Evolutionary conservation across 2,888 invertebrate species (phyloP).

Genomic region (Yponomeuta cagnagella): DNA sequence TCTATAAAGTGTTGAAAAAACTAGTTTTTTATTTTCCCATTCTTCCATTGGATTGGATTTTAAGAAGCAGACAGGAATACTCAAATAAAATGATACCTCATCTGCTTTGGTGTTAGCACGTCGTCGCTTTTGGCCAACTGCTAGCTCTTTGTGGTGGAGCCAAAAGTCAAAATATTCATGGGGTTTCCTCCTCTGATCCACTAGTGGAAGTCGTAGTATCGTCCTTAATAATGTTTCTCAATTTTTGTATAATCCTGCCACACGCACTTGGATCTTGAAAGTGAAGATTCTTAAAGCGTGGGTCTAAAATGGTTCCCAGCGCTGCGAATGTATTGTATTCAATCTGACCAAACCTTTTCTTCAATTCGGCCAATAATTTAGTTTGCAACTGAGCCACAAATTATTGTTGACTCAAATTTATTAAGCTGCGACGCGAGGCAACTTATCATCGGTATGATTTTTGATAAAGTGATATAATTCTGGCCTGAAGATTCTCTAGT

Average conservation of each 20-base stretch:
- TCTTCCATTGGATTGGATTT: conserved; percentile 18
- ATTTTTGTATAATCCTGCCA: conserved; percentile 27
- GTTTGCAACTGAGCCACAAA: conserved; percentile 14
- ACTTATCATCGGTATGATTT: conserved; percentile 23
- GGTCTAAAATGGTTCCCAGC: conserved; percentile 21
- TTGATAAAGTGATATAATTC: conserved; percentile 17
- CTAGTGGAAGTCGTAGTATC: conserved; percentile 8
- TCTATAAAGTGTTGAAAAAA: conserved; percentile 18
- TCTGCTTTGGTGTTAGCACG: conserved; percentile 18
- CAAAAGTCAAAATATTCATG: conserved; percentile 22
- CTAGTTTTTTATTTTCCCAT: conserved; percentile 18
- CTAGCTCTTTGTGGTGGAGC: conserved; percentile 21
- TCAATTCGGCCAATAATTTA: conserved; percentile 20
- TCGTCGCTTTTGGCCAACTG: conserved; percentile 20
- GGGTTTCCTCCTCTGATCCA: conserved; percentile 21
- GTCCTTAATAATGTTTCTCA: conserved; percentile 19
- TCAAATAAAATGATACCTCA: conserved; percentile 20
- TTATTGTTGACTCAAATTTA: conserved; percentile 16
- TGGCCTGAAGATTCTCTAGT: conserved; percentile 20
- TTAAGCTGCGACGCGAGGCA: conserved; percentile 20
- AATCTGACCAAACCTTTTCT: conserved; percentile 22
- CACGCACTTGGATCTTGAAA: conserved; percentile 22
- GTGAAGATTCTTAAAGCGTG: conserved; percentile 22
- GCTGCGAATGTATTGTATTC: conserved; percentile 23
- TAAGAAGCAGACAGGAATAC: too few relatives aligned